phyloP scores from a whole-genome alignment of 2,113 vertebrate species.

The Halcyon malimbica region DNA sequence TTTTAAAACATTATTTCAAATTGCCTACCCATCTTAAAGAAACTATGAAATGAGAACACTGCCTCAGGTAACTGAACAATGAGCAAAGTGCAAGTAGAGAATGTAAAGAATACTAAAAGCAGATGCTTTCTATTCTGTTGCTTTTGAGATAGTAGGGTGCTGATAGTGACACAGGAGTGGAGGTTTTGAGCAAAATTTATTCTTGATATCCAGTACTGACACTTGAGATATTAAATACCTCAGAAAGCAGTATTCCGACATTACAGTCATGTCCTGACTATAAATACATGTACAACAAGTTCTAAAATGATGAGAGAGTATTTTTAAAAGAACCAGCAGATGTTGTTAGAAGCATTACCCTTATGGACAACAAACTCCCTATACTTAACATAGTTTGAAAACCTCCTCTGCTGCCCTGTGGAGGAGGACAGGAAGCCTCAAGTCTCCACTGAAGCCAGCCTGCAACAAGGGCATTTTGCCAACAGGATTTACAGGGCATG shows the following conservation, averaged over 20 bases:
- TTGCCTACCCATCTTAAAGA: neutral
- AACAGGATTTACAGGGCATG: conserved; percentile 11
- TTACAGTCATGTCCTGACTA: neutral
- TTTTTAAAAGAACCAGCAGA: neutral
- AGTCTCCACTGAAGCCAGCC: neutral
- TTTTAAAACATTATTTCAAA: neutral
- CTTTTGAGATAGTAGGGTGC: neutral
- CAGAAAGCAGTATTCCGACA: neutral
- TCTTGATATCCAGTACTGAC: neutral
- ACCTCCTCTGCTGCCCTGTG: neutral
- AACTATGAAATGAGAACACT: neutral
- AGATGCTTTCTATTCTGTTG: neutral
- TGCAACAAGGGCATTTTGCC: conserved; percentile 13
- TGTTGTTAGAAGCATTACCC: neutral
- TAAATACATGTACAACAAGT: neutral
- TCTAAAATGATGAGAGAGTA: neutral
- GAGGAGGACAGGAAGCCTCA: neutral
- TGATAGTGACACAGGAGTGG: neutral
- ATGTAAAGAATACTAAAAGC: neutral
- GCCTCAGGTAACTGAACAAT: neutral
- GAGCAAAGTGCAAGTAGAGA: neutral
- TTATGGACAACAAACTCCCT: conserved; percentile 6
- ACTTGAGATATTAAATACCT: neutral
- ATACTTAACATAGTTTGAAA: neutral
- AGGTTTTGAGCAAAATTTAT: neutral